These are phyloP conservation scores for Acleris sparsana DNA, from an alignment of 2,888 invertebrate genomes.

Conservation along the genomic window DNA sequence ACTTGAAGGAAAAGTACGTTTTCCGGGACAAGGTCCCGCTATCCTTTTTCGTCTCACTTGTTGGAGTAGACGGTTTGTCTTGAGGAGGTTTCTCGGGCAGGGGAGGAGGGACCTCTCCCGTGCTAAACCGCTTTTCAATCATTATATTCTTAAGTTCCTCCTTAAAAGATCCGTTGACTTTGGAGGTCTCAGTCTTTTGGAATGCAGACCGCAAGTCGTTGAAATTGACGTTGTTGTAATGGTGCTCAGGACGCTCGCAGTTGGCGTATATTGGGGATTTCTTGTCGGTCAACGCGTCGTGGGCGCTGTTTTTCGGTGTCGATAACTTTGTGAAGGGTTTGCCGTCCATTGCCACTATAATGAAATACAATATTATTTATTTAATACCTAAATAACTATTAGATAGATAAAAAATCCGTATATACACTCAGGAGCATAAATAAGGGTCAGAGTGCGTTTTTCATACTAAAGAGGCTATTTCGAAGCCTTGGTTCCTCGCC, in stretches of 20 bases:
- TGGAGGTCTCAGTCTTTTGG: constrained; percentile 67
- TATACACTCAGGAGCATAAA: too few species aligned
- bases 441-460: too few species aligned
- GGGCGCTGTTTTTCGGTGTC: constrained; percentile 55
- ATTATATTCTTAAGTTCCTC: constrained; percentile 73
- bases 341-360: constrained; percentile 75
- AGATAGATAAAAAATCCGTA: too few species aligned
- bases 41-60: constrained; percentile 67
- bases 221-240: constrained; percentile 69
- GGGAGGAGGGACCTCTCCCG: constrained; percentile 64
- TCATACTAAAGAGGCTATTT: too few species aligned
- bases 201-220: constrained; percentile 53
- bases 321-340: constrained; percentile 64
- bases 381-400: too few species aligned
- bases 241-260: constrained; percentile 61
- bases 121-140: constrained; percentile 64
- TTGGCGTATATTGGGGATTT: constrained; percentile 70
- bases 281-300: constrained; percentile 61
- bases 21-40: constrained; percentile 72
- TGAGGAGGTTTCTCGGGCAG: constrained; percentile 64
- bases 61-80: constrained; percentile 70
- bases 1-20: constrained; percentile 84
- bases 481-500: too few species aligned
- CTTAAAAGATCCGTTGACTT: constrained; percentile 63
- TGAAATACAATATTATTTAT: constrained; percentile 35